Percentiles rank a stretch among this genome's conserved stretches.
Conservation (phyloP, 2,797 vertebrate genomes). For the Sitta carolinensis region DNA sequence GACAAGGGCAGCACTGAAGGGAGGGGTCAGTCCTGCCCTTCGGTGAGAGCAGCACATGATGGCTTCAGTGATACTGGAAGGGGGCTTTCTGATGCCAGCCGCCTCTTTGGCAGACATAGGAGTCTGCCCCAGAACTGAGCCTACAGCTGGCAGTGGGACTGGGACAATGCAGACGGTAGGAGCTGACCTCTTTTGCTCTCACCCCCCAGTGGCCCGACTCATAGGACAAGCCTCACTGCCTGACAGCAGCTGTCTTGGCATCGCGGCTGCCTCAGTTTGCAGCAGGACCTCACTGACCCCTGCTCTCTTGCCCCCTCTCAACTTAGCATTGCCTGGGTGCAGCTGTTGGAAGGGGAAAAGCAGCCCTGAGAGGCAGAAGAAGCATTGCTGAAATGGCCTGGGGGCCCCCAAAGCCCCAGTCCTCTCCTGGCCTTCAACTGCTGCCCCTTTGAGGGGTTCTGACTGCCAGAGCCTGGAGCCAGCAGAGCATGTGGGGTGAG, state of each 20-base stretch:
- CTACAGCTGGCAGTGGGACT: background rate
- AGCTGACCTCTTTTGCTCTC: fast-evolving
- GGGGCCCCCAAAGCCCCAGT: background rate
- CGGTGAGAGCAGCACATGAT: fast-evolving
- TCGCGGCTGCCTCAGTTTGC: fast-evolving
- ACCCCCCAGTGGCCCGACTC: fast-evolving
- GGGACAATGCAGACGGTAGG: fast-evolving
- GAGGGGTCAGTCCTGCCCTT: background rate
- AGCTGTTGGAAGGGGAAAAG: background rate
- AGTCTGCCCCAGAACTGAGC: background rate
- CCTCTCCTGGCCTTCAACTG: background rate
- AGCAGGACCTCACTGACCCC: background rate
- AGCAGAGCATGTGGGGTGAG: fast-evolving
- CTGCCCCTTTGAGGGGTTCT: background rate
- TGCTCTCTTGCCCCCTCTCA: background rate
- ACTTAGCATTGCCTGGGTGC: background rate
- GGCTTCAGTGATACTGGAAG: background rate
- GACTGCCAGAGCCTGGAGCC: background rate
- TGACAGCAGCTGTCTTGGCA: background rate
- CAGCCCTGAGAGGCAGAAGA: fast-evolving
- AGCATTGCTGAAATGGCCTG: background rate
- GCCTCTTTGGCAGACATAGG: background rate
- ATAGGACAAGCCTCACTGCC: fast-evolving
- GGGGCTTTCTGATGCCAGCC: background rate
- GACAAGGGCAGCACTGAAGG: fast-evolving